Evolutionary conservation across 2,113 vertebrate genomes (phyloP), one percentile per base, ranked within the genome.

Genomic region (Nyctereutes procyonoides): DNA sequence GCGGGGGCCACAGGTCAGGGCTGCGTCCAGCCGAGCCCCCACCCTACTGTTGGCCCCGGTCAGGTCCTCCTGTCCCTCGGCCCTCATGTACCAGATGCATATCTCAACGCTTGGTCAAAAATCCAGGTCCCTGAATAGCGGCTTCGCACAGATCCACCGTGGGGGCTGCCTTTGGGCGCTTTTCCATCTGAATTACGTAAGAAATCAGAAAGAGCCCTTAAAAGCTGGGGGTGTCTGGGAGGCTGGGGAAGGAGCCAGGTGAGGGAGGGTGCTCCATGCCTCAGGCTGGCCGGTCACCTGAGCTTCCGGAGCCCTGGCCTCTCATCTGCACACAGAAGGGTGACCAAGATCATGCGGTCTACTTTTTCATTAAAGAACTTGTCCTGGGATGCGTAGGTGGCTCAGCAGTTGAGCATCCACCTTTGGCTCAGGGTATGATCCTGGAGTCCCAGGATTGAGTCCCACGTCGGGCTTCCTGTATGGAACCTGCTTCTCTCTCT

Each of bases 101-200:
- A 97, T 98, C 97, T 98, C 98, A 98, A 98, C 80, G 97, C 97
- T 98, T 98, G 98, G 95, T 98, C 98, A 98, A 98, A 98, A 98
- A 97, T 98, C 97, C 98, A 98, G 98, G 97, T 98, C 98, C 98
- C 98, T 97, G 98, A 98, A 98, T 97, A 98, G 58, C 91, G 95
- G 95, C 98, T 98, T 96, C 88, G 88, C 95, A 98, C 89, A 98
- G 96, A 97, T 98, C 98, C 98, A 74, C 97, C 58, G 0, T 98
- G 92, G 96, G 97, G 97, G 97, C 95, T 98, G 98, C 96, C 96
- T 97, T 98, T 96, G 8, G 90, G 96, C 90, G 95, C 98, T 98
- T 98, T 98, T 97, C 98, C 98, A 98, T 98, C 98, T 98, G 98
- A 97, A 98, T 98, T 77, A 97, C 80, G 95, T 98, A 97, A 98